Evolutionary conservation across 2,888 invertebrate species (phyloP), one percentile per base, ranked within the genome.

Genomic region (Pandemis corylana): DNA sequence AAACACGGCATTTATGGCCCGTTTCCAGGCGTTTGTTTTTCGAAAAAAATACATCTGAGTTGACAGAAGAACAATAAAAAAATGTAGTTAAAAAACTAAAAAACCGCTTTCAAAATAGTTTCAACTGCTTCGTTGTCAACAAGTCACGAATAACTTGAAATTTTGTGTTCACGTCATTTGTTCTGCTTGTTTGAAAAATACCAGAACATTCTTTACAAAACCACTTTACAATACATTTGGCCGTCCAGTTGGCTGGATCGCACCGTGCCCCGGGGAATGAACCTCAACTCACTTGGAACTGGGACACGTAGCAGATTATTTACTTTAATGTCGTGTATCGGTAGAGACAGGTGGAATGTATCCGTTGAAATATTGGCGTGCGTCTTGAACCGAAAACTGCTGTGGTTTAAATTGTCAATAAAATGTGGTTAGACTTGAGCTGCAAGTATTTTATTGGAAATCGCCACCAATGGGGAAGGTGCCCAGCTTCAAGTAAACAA

Each of bases 351-450:
- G 64, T 63, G 77, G 78, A 79, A 78, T 77, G 77, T 78, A 76
- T 75, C 74, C 72, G 44, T 44, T 66, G 71, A 65, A 71, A 79
- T 78, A 79, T 78, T 74, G 65, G 71, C 53, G 66, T 67, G 72
- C 71, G 71, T 67, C 63, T 28, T 10, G 59, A 28, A 9, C 9
- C 9, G 56, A 51, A 20, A 20, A 56, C 20, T 56, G 15, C 20
- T 20, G 4, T 56, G 56, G 4, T 56, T 20, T 20, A 56, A 4
- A 7, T 36, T 36, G 28, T 4, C 28, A 36, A 36, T 36, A 36
- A 36, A 36, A 36, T 36, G 28, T 36, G 2, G 28, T 36, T 36
- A 36, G 28, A 36, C 28, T 36, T 2, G 2, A 36, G 28, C 28
- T 36, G 28, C 28, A 36, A 36, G 28, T 36, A 20, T 20, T 20